Evolutionary conservation across 1,140 invertebrate genomes (phyloP).

Genomic region (Campoletis sonorensis): DNA sequence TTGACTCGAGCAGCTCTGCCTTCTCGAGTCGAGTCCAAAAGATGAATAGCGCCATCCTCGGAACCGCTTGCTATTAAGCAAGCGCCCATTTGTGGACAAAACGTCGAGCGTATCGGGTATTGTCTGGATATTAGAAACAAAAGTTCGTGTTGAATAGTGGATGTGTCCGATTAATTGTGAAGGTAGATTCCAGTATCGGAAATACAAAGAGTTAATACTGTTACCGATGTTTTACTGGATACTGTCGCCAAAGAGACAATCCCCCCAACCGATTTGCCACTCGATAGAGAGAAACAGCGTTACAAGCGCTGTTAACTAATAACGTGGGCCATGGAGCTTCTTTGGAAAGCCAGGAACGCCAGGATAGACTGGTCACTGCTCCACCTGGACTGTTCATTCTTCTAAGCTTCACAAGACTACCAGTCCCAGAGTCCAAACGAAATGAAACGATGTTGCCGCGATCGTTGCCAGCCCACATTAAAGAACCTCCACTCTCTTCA

Average conservation of each 20-base stretch:
- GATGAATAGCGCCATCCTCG: constrained; percentile 91
- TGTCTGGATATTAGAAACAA: constrained; percentile 59
- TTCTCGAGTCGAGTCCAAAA: constrained; percentile 87
- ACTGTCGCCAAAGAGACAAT: constrained; percentile 69
- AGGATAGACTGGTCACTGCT: constrained; percentile 86
- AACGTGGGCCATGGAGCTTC: constrained; percentile 86
- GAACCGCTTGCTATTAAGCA: constrained; percentile 85
- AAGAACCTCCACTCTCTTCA: constrained; percentile 82
- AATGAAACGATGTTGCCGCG: constrained; percentile 79
- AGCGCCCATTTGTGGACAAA: constrained; percentile 83
- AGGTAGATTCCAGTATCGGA: too few species aligned
- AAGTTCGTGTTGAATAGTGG: too few species aligned
- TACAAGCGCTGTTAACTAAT: constrained; percentile 86
- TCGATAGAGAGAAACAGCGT: constrained; percentile 82
- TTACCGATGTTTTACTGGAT: constrained; percentile 77
- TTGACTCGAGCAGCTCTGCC: constrained; percentile 85
- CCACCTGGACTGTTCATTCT: constrained; percentile 80
- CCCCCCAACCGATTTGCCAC: constrained; percentile 68
- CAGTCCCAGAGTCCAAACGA: constrained; percentile 81
- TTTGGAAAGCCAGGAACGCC: constrained; percentile 89
- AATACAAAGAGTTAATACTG: constrained; percentile 35
- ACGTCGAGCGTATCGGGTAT: constrained; percentile 84
- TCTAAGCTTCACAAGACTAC: constrained; percentile 84
- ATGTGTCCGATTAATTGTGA: neutral
- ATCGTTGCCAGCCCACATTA: constrained; percentile 91